Evolutionary conservation across 2,113 vertebrate species (phyloP).

Genomic region (Lepus timidus): DNA sequence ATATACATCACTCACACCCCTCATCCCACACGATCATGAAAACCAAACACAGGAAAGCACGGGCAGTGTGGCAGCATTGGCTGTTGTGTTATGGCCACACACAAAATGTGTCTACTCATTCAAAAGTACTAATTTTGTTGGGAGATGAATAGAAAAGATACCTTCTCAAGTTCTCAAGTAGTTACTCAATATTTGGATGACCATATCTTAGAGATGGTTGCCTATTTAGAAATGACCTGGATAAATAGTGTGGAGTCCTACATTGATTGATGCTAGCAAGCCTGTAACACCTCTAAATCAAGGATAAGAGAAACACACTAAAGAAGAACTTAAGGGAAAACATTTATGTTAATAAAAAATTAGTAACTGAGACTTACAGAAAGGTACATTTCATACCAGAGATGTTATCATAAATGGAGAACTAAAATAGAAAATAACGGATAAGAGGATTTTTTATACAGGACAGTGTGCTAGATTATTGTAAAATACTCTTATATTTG

Average conservation of each 20-base stretch:
- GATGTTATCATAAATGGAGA: background rate
- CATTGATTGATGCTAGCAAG: slow-evolving; percentile 37
- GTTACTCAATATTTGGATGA: background rate
- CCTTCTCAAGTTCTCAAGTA: background rate
- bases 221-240: background rate
- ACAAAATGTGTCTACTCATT: background rate
- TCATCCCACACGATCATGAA: background rate
- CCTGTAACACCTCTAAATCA: background rate
- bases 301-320: background rate
- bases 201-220: background rate
- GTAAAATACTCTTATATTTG: background rate
- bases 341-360: background rate
- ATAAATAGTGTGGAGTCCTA: background rate
- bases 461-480: background rate
- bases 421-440: slow-evolving; percentile 2
- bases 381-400: background rate
- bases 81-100: background rate
- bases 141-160: background rate
- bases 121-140: slow-evolving; percentile 28
- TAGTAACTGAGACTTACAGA: background rate
- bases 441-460: slow-evolving; percentile 20
- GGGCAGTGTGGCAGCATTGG: background rate
- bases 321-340: slow-evolving; percentile 25
- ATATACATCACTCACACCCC: background rate
- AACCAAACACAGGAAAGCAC: background rate